phyloP scores from a whole-genome alignment of 2,113 vertebrate species.

The Grus americana region DNA sequence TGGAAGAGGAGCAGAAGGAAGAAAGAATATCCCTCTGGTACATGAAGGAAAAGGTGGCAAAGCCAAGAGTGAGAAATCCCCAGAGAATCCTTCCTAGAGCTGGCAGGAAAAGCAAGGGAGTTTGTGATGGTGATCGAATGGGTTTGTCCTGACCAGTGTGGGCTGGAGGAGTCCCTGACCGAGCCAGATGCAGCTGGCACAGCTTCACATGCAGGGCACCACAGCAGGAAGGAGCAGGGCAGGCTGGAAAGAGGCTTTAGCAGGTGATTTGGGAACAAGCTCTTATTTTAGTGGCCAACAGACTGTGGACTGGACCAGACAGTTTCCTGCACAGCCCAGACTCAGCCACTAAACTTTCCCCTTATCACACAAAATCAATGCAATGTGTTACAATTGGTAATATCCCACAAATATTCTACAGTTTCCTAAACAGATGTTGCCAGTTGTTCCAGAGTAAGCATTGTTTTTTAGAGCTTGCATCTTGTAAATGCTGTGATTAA shows the following conservation, averaged over 20 bases:
- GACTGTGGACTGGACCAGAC: not conserved
- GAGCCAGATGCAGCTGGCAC: not conserved
- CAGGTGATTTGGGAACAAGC: not conserved
- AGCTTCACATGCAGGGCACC: not conserved
- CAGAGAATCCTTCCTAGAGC: not conserved
- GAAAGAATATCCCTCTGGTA: not conserved
- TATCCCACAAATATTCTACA: not conserved
- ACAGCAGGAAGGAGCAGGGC: not conserved
- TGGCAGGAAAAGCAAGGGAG: not conserved
- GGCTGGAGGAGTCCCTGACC: not conserved
- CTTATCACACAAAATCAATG: not conserved
- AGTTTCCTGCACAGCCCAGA: not conserved
- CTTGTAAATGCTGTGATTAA: not conserved
- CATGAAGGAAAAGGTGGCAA: not conserved
- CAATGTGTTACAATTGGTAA: not conserved
- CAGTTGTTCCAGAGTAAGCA: not conserved
- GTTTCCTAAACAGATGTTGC: not conserved
- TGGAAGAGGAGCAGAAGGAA: not conserved
- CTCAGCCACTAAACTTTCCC: not conserved
- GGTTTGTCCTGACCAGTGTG: accelerated
- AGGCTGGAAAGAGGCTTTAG: not conserved
- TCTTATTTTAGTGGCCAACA: not conserved
- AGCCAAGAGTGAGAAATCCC: not conserved
- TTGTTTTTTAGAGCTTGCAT: not conserved
- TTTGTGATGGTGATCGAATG: not conserved